Conservation (phyloP, 2,113 vertebrate species). For the Alectura lathami region DNA sequence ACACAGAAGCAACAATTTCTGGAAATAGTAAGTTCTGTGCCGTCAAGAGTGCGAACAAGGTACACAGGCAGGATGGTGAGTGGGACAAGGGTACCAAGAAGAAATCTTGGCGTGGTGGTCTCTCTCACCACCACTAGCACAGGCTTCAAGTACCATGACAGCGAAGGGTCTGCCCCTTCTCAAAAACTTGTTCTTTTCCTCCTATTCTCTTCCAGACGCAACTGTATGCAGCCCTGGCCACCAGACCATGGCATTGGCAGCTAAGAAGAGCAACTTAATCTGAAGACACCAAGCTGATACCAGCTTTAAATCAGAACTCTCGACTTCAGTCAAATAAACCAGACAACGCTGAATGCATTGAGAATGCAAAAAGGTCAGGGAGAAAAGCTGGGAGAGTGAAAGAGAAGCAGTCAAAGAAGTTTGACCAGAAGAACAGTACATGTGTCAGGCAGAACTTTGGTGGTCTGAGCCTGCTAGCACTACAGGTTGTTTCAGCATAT, state of each 20-base stretch:
- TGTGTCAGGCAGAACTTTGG: background rate
- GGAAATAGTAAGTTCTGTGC: background rate
- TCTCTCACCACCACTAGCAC: background rate
- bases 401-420: background rate
- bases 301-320: background rate
- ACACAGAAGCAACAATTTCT: accelerated
- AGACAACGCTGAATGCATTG: background rate
- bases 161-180: background rate
- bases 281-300: background rate
- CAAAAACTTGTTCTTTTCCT: background rate
- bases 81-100: background rate
- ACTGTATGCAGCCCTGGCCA: background rate
- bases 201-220: background rate
- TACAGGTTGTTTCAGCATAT: background rate
- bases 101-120: background rate
- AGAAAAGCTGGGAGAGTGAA: background rate
- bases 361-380: background rate
- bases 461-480: background rate
- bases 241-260: background rate
- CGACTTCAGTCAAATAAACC: background rate
- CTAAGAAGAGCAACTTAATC: background rate
- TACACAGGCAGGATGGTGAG: background rate
- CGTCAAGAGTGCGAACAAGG: background rate
- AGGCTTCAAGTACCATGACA: background rate
- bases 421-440: background rate